Evolutionary conservation across 2,888 invertebrate genomes (phyloP), one percentile per base, ranked within the genome.

Genomic region (Mythimna impura): DNA sequence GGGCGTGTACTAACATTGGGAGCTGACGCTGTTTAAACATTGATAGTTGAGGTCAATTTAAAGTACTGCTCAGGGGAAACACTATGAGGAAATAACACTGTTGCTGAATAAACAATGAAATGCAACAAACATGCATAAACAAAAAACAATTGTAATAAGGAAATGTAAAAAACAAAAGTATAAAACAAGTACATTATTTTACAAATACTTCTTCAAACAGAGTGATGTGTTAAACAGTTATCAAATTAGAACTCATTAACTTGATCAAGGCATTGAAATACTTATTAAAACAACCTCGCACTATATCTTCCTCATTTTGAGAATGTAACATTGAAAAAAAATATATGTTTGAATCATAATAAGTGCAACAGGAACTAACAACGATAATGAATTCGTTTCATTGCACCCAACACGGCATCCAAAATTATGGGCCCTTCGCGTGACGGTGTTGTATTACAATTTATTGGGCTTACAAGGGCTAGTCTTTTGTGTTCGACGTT

Each of bases 1-100:
- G 90, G 94, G 94, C 90, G 94, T 91, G 88, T 90, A 91, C 89
- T 86, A 91, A 91, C 91, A 91, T 89, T 88, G 86, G 85, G 82
- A 87, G 86, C 83, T 84, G 81, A 87, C 81, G 82, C 80, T 85
- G 81, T 88, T 82, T 85, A 87, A 86, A 89, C 87, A 88, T 80
- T 87, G 76, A 88, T 89, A 86, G 89, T 86, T 89, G 87, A 90
- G 90, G 89, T 90, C 90, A 90, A 90, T 83, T 79, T 87, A 83
- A 82, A 84, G 85, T 85, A 81, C 81, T 86, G 80, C 83, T 78
- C 80, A 80, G 72, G 84, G 81, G 80, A 83, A 84, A 84, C 82
- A 81, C 25, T 82, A 80, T 77, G 83, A 54, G 71, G 54, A 65
- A 74, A 60, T 79, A 68, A 65, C 43, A 60, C 20, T 34, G 36